Evolutionary conservation across 2,113 vertebrate species (phyloP).

Genomic region (Trichomycterus rosablanca): DNA sequence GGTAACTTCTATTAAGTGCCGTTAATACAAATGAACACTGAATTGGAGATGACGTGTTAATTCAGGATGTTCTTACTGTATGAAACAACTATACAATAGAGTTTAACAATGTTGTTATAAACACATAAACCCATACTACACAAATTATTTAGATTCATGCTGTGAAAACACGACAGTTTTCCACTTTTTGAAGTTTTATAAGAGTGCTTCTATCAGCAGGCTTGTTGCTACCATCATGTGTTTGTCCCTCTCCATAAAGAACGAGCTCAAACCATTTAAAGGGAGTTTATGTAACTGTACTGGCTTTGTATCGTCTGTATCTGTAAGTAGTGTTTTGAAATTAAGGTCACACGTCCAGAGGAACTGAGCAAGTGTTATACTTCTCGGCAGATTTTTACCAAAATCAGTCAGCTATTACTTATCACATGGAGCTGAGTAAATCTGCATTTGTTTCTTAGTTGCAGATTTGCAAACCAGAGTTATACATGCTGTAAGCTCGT

Average conservation of each 20-base stretch:
- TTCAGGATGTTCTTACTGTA: not conserved
- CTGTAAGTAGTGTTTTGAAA: not conserved
- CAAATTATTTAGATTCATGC: too few relatives aligned
- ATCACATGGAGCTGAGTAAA: too few relatives aligned
- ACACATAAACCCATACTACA: not conserved
- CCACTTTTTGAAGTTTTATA: not conserved
- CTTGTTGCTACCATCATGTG: not conserved
- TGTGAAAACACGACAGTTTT: too few relatives aligned
- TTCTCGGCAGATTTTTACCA: too few relatives aligned
- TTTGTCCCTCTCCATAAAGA: not conserved
- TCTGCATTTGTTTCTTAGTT: too few relatives aligned
- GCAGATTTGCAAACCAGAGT: too few relatives aligned
- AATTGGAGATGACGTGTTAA: not conserved
- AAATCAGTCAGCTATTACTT: too few relatives aligned
- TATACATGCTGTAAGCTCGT: too few relatives aligned
- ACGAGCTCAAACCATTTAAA: conserved; percentile 3
- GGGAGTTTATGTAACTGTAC: conserved; percentile 16
- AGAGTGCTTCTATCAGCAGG: not conserved
- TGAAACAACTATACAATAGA: not conserved
- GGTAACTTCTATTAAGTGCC: too few relatives aligned
- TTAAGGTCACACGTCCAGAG: not conserved
- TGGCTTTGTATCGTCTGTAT: not conserved
- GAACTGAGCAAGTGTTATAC: too few relatives aligned
- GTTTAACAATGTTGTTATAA: not conserved
- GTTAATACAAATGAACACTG: not conserved